These are phyloP conservation scores for Tribolium freemani DNA, from an alignment of 2,888 invertebrate species.

Conservation along the genomic window DNA sequence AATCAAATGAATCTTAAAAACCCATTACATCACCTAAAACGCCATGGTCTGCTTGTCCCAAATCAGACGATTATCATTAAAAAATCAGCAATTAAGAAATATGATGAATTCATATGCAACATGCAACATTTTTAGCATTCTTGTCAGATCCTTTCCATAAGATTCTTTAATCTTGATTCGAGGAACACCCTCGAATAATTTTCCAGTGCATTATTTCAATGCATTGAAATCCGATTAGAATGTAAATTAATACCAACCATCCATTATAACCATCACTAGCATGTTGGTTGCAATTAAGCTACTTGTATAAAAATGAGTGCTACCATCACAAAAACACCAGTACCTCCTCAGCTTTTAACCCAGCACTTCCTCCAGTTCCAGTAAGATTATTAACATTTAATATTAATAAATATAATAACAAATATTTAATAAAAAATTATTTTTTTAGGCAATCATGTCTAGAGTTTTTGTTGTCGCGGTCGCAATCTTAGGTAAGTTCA, in stretches of 20 bases:
- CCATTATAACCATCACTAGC: neutral
- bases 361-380: neutral
- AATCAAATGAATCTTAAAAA: neutral
- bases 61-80: too few relatives aligned
- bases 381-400: neutral
- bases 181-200: conserved; percentile 1
- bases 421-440: neutral
- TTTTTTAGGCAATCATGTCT: conserved; percentile 19
- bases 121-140: conserved; percentile 4
- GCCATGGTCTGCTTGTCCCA: conserved; percentile 6
- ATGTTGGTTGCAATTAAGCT: neutral
- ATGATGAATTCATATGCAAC: neutral
- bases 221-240: conserved; percentile 7
- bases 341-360: neutral
- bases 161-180: neutral
- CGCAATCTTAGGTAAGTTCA: conserved; percentile 2
- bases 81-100: conserved; percentile 7
- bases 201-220: conserved; percentile 2
- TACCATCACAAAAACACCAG: neutral
- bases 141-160: neutral
- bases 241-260: conserved; percentile 14
- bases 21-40: conserved; percentile 1
- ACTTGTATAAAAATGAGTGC: conserved; percentile 4
- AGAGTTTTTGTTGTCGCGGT: conserved; percentile 19
- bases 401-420: too few relatives aligned